Base-by-base conservation (phyloP, 2,113 vertebrate genomes). In the Gnathonemus longibarbis region DNA sequence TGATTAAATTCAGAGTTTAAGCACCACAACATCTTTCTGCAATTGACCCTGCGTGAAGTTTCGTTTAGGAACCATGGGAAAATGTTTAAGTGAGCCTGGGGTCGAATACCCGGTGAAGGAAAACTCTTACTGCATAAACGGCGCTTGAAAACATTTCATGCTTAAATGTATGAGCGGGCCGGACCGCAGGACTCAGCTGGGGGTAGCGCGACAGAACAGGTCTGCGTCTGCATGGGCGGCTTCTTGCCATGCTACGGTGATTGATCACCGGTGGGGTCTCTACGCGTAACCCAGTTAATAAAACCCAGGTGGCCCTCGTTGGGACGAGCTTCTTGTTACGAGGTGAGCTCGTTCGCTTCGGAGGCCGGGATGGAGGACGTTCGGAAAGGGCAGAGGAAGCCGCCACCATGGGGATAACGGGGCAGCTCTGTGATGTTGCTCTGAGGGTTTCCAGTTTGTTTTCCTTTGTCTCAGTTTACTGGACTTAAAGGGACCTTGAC, bases 401-500 rank as follows among this genome's bases (percentile, higher is more conserved):
- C 31, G 35, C 35, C 6, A 11, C 74, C 74, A 80, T 42, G 13
- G 74, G 70, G 74, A 42, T 80, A 17, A 80, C 39, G 35, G 74
- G 35, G 35, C 35, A 80, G 15, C 74, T 80, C 35, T 39, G 35
- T 80, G 74, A 80, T 80, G 35, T 42, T 42, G 74, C 74, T 80
- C 11, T 80, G 74, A 80, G 35, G 74, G 74, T 42, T 80, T 80
- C 15, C 13, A 80, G 74, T 80, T 80, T 80, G 74, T 80, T 80
- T 80, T 42, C 74, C 74, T 80, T 80, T 80, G 74, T 80, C 74
- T 80, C 31, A 80, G 74, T 19, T 80, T 80, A 35, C 35, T 80
- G 74, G 35, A 39, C 74, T 80, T 80, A 80, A 80, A 80, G 74
- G 35, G 74, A 80, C 74, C 74, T 80, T 80, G 74, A 80, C 74